These are phyloP conservation scores for Podocnemis expansa DNA, from an alignment of 2,113 vertebrate genomes.

Conservation along the genomic window DNA sequence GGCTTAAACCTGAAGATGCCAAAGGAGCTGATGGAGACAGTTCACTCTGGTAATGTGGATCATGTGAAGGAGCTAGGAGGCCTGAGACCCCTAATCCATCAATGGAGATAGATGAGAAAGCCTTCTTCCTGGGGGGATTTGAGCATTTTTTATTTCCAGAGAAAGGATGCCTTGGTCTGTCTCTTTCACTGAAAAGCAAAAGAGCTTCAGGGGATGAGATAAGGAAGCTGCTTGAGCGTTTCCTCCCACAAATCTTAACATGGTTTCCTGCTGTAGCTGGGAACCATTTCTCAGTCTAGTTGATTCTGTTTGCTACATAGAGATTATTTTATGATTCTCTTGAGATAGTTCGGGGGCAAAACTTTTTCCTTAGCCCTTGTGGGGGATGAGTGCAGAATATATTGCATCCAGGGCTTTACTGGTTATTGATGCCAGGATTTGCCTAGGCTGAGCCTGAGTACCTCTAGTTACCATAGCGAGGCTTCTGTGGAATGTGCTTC, in stretches of 20 bases:
- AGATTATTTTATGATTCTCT: not conserved
- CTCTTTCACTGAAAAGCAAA: not conserved
- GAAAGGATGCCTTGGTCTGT: not conserved
- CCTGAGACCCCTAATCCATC: not conserved
- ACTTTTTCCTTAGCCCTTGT: constrained; percentile 29
- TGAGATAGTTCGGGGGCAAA: constrained; percentile 16
- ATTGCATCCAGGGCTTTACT: not conserved
- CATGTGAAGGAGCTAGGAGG: not conserved
- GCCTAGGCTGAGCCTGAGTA: no score
- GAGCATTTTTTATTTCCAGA: not conserved
- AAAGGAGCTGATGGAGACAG: not conserved
- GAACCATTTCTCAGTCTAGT: not conserved
- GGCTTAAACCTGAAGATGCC: not conserved
- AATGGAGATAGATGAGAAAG: not conserved
- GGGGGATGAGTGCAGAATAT: not conserved
- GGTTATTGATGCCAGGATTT: no score
- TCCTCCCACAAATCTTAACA: not conserved
- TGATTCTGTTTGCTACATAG: not conserved
- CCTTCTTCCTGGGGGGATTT: not conserved
- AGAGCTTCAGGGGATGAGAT: not conserved
- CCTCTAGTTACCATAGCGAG: not conserved
- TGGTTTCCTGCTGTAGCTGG: constrained; percentile 3
- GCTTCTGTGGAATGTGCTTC: constrained; percentile 15
- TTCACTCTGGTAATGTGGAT: not conserved
- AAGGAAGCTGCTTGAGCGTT: not conserved